Evolutionary conservation across 1,140 invertebrate species (phyloP).

Genomic region (Pentalonia nigronervosa): DNA sequence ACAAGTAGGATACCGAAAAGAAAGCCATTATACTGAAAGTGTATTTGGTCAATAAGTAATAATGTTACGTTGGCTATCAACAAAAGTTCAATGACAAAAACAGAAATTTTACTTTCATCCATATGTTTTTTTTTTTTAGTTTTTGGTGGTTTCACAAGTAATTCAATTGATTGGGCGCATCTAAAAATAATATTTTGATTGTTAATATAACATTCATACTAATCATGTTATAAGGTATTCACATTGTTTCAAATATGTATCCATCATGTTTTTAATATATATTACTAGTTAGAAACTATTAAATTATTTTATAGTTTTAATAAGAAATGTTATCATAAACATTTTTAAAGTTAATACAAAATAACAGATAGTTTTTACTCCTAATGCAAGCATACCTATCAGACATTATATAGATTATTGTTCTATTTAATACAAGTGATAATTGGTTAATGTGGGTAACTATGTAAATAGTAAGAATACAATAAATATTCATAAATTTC

Average conservation of each 20-base stretch:
- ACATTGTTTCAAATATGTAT: not conserved
- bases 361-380: not conserved
- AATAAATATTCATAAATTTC: not conserved
- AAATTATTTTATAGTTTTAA: not conserved
- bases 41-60: constrained; percentile 95
- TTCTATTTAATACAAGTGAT: not conserved
- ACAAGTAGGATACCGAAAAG: constrained; percentile 91
- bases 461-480: not conserved
- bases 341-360: not conserved
- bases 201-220: not conserved
- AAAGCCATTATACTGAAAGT: constrained; percentile 99
- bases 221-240: not conserved
- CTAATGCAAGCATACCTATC: not conserved
- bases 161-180: constrained; percentile 27
- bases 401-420: not conserved
- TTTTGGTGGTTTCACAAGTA: constrained; percentile 20
- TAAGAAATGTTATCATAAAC: not conserved
- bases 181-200: constrained; percentile 22
- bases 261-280: not conserved
- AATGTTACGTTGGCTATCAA: constrained; percentile 87
- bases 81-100: constrained; percentile 65
- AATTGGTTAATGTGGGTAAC: not conserved
- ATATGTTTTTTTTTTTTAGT: constrained; percentile 61
- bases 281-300: not conserved
- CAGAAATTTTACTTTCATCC: constrained; percentile 62